Percentiles rank a stretch among this genome's conserved stretches.
phyloP scores from a whole-genome alignment of 2,888 invertebrate species.

The Aproaerema taeniolella region DNA sequence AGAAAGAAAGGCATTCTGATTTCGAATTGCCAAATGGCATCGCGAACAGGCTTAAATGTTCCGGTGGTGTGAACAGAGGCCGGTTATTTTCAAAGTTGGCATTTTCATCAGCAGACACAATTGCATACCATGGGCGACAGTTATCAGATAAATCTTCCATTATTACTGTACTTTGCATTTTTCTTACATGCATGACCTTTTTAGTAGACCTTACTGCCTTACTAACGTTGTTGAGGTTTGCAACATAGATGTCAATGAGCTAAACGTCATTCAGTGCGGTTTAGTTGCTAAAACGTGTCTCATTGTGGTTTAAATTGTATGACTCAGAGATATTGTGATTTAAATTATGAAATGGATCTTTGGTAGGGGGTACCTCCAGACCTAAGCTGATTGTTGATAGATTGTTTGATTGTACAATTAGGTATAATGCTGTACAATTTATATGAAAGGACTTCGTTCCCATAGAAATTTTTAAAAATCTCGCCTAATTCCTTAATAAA shows the following conservation, averaged over 20 bases:
- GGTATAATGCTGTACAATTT: too few relatives aligned
- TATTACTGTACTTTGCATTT: slow-evolving; percentile 5
- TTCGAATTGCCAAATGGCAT: slow-evolving; percentile 9
- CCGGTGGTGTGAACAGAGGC: slow-evolving; percentile 11
- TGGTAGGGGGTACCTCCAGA: slow-evolving; percentile 9
- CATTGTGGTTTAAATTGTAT: neutral
- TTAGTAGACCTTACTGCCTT: neutral
- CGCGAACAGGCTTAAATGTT: slow-evolving; percentile 1
- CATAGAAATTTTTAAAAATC: too few relatives aligned
- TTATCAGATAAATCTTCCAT: slow-evolving; percentile 6
- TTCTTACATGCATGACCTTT: neutral
- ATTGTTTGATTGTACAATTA: too few relatives aligned
- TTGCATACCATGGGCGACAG: slow-evolving; percentile 4
- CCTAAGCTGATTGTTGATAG: neutral
- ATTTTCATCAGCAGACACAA: slow-evolving; percentile 4
- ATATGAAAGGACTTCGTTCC: too few relatives aligned
- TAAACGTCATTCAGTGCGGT: neutral
- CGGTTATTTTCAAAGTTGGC: slow-evolving; percentile 6
- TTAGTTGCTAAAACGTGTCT: slow-evolving; percentile 2
- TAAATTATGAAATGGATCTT: slow-evolving; percentile 7
- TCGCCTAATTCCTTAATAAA: too few relatives aligned
- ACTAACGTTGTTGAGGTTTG: neutral
- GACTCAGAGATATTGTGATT: slow-evolving; percentile 1
- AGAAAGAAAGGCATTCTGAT: slow-evolving; percentile 7
- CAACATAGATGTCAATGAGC: neutral